Evolutionary conservation across 2,113 vertebrate species (phyloP).

Genomic region (Jaculus jaculus): DNA sequence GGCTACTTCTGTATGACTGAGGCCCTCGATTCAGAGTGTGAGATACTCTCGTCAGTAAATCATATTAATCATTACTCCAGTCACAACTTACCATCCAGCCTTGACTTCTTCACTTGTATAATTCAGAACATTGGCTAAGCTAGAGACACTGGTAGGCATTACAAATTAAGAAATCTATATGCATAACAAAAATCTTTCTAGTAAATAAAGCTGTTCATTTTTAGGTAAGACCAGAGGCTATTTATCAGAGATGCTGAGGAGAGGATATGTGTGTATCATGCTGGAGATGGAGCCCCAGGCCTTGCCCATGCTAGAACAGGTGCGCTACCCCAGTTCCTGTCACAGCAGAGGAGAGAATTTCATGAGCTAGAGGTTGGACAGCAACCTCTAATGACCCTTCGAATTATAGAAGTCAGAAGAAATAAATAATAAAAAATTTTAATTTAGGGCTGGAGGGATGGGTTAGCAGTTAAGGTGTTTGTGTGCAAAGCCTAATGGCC

Average conservation of each 20-base stretch:
- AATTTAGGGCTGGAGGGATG: too few species aligned
- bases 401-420: neutral
- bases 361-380: neutral
- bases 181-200: slow-evolving; percentile 19
- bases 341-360: neutral
- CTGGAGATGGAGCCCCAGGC: neutral
- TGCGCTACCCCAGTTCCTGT: neutral
- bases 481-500: too few species aligned
- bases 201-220: neutral
- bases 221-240: neutral
- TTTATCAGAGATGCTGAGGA: slow-evolving; percentile 5
- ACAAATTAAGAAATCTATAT: slow-evolving; percentile 15
- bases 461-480: too few species aligned
- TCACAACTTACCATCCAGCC: neutral
- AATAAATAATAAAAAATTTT: neutral
- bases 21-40: neutral
- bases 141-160: neutral
- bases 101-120: neutral
- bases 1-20: neutral
- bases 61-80: neutral
- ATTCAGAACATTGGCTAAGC: neutral
- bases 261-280: neutral
- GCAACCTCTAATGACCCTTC: slow-evolving; percentile 1
- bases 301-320: neutral
- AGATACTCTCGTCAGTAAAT: neutral